phyloP scores from a whole-genome alignment of 2,797 vertebrate species.

The Enteromius viviparus region DNA sequence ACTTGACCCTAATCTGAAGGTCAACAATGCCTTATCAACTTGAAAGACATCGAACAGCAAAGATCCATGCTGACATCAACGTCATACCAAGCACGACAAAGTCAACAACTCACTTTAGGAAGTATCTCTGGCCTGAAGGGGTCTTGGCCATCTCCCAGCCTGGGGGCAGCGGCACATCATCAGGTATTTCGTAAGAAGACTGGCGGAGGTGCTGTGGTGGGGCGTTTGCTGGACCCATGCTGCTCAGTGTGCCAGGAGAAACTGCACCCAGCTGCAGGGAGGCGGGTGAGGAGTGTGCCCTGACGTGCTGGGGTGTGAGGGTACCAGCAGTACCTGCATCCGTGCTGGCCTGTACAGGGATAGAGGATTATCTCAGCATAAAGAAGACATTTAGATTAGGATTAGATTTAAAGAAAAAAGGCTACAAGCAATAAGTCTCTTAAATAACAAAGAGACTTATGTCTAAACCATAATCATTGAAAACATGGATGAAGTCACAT shows the following conservation, averaged over 20 bases:
- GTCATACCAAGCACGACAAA: not conserved
- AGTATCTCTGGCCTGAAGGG: conserved; percentile 96
- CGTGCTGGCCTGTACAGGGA: conserved; percentile 84
- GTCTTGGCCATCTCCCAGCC: conserved; percentile 99
- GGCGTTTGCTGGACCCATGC: conserved; percentile 80
- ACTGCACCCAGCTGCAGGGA: conserved; percentile 91
- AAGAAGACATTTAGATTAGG: conserved; percentile 19
- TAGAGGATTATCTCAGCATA: not conserved
- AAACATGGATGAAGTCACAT: not conserved
- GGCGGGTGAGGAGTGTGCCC: conserved; percentile 96
- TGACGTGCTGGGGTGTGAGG: conserved; percentile 93
- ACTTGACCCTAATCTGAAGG: conserved; percentile 8
- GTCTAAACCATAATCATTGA: not conserved
- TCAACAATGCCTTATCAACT: not conserved
- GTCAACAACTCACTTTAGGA: conserved; percentile 90
- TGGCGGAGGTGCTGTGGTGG: conserved; percentile 93
- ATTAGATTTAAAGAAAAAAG: conserved; percentile 24
- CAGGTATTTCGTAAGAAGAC: conserved; percentile 95
- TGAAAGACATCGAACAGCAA: not conserved
- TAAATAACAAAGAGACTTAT: not conserved
- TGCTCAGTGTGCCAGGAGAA: conserved; percentile 83
- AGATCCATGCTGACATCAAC: not conserved
- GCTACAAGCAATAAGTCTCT: not conserved
- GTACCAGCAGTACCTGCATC: conserved; percentile 90
- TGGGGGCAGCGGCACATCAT: conserved; percentile 91